Evolutionary conservation across 35 echinoderm and acorn worm species (phyloP).

Genomic region (Patiria miniata): DNA sequence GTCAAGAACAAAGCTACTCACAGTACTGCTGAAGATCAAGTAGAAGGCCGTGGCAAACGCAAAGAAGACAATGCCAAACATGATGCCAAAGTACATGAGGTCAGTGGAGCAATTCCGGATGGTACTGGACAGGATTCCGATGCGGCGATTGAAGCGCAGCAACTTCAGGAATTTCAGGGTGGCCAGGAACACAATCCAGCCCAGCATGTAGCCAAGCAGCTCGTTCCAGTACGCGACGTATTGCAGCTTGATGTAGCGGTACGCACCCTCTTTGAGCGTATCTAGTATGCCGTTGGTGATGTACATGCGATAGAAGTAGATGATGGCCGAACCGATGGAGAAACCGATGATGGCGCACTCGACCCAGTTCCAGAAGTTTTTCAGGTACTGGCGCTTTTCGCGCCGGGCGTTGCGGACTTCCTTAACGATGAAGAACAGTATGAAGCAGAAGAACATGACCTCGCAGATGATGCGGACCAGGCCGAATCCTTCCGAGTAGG

Average conservation of each 20-base stretch:
- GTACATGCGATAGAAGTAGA: constrained; percentile 87
- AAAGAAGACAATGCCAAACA: constrained; percentile 90
- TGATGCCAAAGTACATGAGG: constrained; percentile 85
- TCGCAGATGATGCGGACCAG: constrained; percentile 74
- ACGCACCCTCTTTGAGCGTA: constrained; percentile 55
- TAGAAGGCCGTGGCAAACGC: constrained; percentile 78
- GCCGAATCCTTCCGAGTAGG: constrained; percentile 69
- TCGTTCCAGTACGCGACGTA: constrained; percentile 98
- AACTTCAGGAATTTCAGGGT: constrained; percentile 89
- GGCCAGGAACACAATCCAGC: constrained; percentile 74
- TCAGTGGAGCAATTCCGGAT: constrained; percentile 66
- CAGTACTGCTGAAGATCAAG: constrained; percentile 47
- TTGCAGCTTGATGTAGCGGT: constrained; percentile 87
- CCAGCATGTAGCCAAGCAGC: constrained; percentile 82
- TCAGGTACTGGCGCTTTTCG: constrained; percentile 51
- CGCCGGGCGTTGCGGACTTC: constrained; percentile 67
- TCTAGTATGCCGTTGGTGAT: constrained; percentile 62
- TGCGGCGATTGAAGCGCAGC: constrained; percentile 89
- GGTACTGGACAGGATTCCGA: constrained; percentile 83
- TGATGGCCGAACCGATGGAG: constrained; percentile 66
- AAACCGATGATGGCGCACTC: constrained; percentile 79
- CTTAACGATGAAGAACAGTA: constrained; percentile 82
- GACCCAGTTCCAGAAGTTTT: constrained; percentile 81
- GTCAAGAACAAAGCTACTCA: background rate
- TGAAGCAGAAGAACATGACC: constrained; percentile 81